Conservation (phyloP, 2,888 invertebrate species). For the Lycaena phlaeas region DNA sequence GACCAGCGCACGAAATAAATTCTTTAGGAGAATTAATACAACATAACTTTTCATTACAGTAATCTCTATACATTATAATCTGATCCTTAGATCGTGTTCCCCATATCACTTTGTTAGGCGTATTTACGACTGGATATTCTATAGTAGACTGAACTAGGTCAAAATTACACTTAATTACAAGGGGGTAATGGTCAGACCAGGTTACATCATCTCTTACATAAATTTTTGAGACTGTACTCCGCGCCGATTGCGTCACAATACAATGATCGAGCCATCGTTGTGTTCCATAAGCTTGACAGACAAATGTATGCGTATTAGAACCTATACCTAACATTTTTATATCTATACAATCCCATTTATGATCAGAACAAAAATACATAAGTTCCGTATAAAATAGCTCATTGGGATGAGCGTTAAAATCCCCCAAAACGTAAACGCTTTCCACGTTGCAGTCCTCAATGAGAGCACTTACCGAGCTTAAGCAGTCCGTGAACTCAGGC, state of each 20-base stretch:
- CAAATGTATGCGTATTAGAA: slow-evolving; percentile 13
- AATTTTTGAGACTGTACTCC: slow-evolving; percentile 7
- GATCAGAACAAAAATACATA: too few species aligned
- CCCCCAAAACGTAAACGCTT: slow-evolving; percentile 15
- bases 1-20: too few species aligned
- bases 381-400: too few species aligned
- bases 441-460: slow-evolving; percentile 13
- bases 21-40: too few species aligned
- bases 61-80: too few species aligned
- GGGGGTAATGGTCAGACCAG: background rate
- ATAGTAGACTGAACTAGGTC: too few species aligned
- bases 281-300: slow-evolving; percentile 15
- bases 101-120: too few species aligned
- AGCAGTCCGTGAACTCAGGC: slow-evolving; percentile 16
- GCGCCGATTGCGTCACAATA: slow-evolving; percentile 12
- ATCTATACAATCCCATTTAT: slow-evolving; percentile 15
- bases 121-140: too few species aligned
- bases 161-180: background rate
- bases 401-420: slow-evolving; percentile 17
- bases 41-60: too few species aligned
- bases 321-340: slow-evolving; percentile 8
- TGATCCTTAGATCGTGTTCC: too few species aligned
- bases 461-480: slow-evolving; percentile 17
- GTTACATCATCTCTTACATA: background rate
- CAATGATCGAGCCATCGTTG: slow-evolving; percentile 16